Base-by-base conservation (phyloP, 2,888 invertebrate species). In the Ametastegia equiseti region DNA sequence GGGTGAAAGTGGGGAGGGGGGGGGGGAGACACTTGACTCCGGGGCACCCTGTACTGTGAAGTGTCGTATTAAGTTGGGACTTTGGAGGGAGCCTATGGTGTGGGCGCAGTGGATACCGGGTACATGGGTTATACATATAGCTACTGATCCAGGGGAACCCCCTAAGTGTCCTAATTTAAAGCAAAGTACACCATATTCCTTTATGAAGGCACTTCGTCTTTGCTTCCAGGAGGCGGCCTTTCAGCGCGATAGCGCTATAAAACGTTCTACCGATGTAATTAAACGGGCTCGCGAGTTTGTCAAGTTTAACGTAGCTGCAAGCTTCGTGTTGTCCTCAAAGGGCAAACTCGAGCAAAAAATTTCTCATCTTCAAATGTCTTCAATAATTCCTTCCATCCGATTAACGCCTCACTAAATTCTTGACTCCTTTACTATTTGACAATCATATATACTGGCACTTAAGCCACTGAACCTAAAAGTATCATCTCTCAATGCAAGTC, bases 181-280 rank as follows among this genome's bases (percentile, higher is more conserved):
- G 73, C 73, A 75, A 75, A 75, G 73, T 75, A 75, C 73, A 36
- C 73, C 54, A 54, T 75, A 75, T 75, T 75, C 73, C 73, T 75
- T 75, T 75, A 75, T 75, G 73, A 54, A 75, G 73, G 73, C 73
- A 75, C 73, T 75, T 75, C 73, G 73, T 75, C 73, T 54, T 75
- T 75, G 54, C 73, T 54, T 75, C 54, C 73, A 54, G 73, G 33
- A 75, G 54, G 19, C 73, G 54, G 45, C 54, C 73, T 75, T 75
- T 75, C 73, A 75, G 33, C 73, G 19, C 30, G 36, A 75, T 54
- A 36, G 42, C n/a, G 73, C 36, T 75, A 45, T 75, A 75, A 75
- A 75, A 75, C 73, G 73, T 75, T 75, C 50, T 33, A 75, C 73
- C 50, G 50, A 75, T 75, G 73, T 75, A 75, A 75, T 75, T 50